Conservation (phyloP, 2,888 invertebrate genomes). For the Petrophora chlorosata region DNA sequence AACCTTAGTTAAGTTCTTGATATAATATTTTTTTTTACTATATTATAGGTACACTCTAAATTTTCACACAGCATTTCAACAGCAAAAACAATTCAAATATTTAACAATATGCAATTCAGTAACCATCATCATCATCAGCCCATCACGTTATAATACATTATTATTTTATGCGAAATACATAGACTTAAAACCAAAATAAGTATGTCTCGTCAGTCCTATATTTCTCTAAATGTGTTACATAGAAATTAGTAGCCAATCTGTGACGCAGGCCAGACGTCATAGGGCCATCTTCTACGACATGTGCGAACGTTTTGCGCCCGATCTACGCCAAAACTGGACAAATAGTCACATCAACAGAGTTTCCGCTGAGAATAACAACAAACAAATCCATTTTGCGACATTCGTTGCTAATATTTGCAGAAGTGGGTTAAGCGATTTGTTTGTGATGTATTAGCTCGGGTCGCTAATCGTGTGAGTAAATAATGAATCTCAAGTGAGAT, state of each 20-base stretch:
- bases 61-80: too few species aligned
- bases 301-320: slow-evolving; percentile 35
- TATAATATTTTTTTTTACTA: too few species aligned
- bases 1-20: too few species aligned
- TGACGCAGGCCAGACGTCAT: slow-evolving; percentile 18
- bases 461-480: slow-evolving; percentile 44
- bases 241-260: not conserved
- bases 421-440: slow-evolving; percentile 47
- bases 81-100: too few species aligned
- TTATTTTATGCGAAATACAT: too few species aligned
- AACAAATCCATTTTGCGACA: slow-evolving; percentile 44
- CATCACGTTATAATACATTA: too few species aligned
- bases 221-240: too few species aligned
- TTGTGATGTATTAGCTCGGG: slow-evolving; percentile 43
- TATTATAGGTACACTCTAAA: too few species aligned
- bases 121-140: too few species aligned
- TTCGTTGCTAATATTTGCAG: slow-evolving; percentile 34
- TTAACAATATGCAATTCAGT: too few species aligned
- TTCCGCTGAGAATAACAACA: slow-evolving; percentile 45
- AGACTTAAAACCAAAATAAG: not conserved
- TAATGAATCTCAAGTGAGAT: slow-evolving; percentile 35
- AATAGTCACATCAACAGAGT: slow-evolving; percentile 41
- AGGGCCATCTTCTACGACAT: slow-evolving; percentile 32
- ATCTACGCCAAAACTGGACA: slow-evolving; percentile 32
- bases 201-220: too few species aligned